Evolutionary conservation across 2,797 vertebrate genomes (phyloP).

Genomic region (Lagodon rhomboides): DNA sequence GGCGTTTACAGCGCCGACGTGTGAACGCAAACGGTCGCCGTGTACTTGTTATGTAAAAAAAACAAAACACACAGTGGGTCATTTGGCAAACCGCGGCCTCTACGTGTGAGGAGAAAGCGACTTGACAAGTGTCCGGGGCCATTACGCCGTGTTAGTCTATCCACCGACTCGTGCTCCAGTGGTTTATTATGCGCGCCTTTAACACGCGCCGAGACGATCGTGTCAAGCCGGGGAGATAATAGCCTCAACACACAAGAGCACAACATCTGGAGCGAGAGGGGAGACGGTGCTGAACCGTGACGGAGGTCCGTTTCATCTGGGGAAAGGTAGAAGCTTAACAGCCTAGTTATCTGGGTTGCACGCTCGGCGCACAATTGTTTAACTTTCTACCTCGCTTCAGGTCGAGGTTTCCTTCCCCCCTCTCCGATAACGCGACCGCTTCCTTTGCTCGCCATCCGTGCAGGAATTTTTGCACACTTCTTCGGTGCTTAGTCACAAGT

Average conservation of each 20-base stretch:
- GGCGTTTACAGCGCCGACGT: constrained; percentile 25
- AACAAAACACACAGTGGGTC: constrained; percentile 58
- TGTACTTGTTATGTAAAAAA: constrained; percentile 56
- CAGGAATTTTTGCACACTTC: constrained; percentile 13
- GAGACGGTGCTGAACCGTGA: constrained; percentile 33
- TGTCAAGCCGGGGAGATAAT: constrained; percentile 72
- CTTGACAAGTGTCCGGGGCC: constrained; percentile 85
- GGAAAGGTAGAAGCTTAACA: constrained; percentile 63
- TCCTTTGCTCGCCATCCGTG: constrained; percentile 18
- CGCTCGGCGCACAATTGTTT: constrained; percentile 49
- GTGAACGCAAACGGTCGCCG: constrained; percentile 41
- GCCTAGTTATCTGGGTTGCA: constrained; percentile 44
- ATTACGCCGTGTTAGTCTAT: constrained; percentile 79
- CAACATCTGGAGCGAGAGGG: constrained; percentile 77
- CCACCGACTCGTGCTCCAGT: constrained; percentile 72
- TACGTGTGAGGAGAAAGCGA: constrained; percentile 74
- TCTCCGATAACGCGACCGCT: constrained; percentile 1
- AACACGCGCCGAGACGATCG: constrained; percentile 63
- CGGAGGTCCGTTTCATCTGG: constrained; percentile 12
- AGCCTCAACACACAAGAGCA: constrained; percentile 65
- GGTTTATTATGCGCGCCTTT: constrained; percentile 64
- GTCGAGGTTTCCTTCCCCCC: constrained; percentile 28
- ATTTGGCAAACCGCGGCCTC: constrained; percentile 67
- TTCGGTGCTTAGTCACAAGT: constrained; percentile 50
- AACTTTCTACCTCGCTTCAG: constrained; percentile 29